Base-by-base conservation (phyloP, 2,888 invertebrate species). In the Callyntrura guangdongensis region DNA sequence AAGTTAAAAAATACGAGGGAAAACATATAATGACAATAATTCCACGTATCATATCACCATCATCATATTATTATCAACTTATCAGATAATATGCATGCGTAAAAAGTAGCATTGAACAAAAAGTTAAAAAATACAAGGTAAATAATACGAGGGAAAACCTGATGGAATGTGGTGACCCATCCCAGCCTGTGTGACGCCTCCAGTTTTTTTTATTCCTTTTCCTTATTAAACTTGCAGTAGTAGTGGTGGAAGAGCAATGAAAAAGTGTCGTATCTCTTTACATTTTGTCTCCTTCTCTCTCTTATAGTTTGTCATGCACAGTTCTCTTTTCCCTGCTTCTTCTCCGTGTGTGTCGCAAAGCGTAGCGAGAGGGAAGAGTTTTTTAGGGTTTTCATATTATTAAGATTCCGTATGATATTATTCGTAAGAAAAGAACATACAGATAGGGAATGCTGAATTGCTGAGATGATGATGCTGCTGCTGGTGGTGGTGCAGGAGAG, bases 151-250 rank as follows among this genome's bases (percentile, higher is more conserved):
- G 81, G 91, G 89, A 61, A 88, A 90, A 90, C 90, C 91, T 91
- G 90, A 56, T 83, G 90, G 92, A 91, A 91, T 91, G 82, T 88
- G 87, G 86, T 86, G 90, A 86, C 88, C 90, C 85, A 83, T 89
- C 82, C 87, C 91, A 92, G 92, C 92, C 92, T 85, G 86, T 91
- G 81, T 86, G 92, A 92, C 88, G 90, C 91, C 91, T 91, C 72
- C 77, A 88, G 89, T 82, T 88, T 91, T 88, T 85, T 88, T 85
- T 27, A 8, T 8, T 59, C 14, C n/a, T 8, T 36, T 81, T 53
- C 53, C 36, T 27, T 49, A 77, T 82, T 17, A 36, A 85, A 74
- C 3, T 36, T 4, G 45, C 47, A 12, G 17, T 25, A 53, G 36
- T 69, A 25, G 53, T 17, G 36, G 6, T 14, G 17, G 14, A 53